Percentiles rank a stretch among this genome's conserved stretches.
Conservation (phyloP, 1,140 invertebrate genomes). For the Penaeus chinensis region DNA sequence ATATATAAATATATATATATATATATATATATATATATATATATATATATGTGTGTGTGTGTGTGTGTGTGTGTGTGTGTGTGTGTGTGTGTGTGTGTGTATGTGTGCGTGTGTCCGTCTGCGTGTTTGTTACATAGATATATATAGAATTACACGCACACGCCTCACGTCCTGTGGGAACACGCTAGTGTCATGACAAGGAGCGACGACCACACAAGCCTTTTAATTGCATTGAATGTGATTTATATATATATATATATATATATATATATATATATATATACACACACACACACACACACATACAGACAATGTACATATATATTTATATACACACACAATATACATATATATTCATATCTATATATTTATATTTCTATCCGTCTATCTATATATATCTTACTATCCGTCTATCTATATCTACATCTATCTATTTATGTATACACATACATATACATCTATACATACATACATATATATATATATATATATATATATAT, state of each 20-base stretch:
- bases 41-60: background rate
- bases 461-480: too few species aligned
- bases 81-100: slow-evolving; percentile 1
- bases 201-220: background rate
- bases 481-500: too few species aligned
- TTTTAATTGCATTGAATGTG: background rate
- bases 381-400: too few species aligned
- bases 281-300: background rate
- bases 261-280: slow-evolving; percentile 17
- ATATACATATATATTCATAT: background rate
- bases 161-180: background rate
- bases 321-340: background rate
- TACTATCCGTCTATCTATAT: too few species aligned
- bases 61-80: background rate
- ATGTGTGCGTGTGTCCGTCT: background rate
- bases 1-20: background rate
- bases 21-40: background rate
- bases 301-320: background rate
- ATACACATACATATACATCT: too few species aligned
- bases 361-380: background rate
- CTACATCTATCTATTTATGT: too few species aligned
- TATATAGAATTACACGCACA: slow-evolving; percentile 18
- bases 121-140: background rate
- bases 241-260: background rate
- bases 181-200: too few species aligned